A percentile compares a stretch with the other conserved stretches of the same genome.
Conservation (phyloP, 2,888 invertebrate species). For the Stenolophus ochropezus region DNA sequence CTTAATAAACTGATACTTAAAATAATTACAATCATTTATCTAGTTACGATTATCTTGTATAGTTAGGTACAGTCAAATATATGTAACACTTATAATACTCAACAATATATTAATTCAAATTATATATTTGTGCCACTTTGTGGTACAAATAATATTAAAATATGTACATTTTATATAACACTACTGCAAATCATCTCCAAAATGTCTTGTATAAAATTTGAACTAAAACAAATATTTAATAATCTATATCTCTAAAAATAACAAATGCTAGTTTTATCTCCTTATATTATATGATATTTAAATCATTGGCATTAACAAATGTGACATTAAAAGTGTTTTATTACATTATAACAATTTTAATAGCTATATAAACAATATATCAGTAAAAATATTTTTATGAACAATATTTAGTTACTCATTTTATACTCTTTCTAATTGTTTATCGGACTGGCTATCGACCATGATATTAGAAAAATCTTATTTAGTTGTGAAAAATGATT, state of each 20-base stretch:
- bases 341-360: constrained; percentile 37
- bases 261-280: constrained; percentile 31
- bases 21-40: constrained; percentile 6
- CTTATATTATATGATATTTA: constrained; percentile 41
- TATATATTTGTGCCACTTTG: constrained; percentile 2
- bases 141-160: constrained; percentile 7
- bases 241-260: constrained; percentile 41
- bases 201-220: constrained; percentile 34
- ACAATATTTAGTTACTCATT: constrained; percentile 18
- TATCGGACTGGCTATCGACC: constrained; percentile 29
- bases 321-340: constrained; percentile 35
- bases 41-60: constrained; percentile 26
- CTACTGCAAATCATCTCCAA: constrained; percentile 15
- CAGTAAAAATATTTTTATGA: constrained; percentile 42
- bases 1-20: neutral
- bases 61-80: constrained; percentile 40
- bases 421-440: neutral
- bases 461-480: constrained; percentile 13
- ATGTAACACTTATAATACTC: constrained; percentile 39
- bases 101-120: constrained; percentile 29
- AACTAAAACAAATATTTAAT: constrained; percentile 7
- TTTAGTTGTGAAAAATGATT: neutral
- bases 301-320: constrained; percentile 39
- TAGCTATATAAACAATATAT: constrained; percentile 38
- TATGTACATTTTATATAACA: constrained; percentile 30